phyloP scores from a whole-genome alignment of 2,113 vertebrate species.

The Xiphophorus maculatus region DNA sequence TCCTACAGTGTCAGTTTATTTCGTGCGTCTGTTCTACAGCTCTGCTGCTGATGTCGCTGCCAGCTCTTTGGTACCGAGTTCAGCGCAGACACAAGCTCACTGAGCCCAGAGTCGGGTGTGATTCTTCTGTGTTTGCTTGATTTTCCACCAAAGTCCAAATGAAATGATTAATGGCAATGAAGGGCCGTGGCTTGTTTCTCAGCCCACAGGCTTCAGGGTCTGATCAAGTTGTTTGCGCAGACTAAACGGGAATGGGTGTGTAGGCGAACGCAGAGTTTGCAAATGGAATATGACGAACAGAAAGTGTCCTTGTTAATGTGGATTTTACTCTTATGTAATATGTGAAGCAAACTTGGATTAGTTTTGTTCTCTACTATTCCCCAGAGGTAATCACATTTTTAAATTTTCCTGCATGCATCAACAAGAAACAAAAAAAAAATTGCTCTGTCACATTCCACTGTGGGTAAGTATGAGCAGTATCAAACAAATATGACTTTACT shows the following conservation, averaged over 20 bases:
- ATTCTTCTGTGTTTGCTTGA: constrained; percentile 44
- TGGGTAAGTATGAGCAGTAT: no score
- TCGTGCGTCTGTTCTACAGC: constrained; percentile 10
- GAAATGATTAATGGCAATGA: constrained; percentile 60
- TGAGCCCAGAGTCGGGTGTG: constrained; percentile 54
- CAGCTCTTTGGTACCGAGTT: constrained; percentile 60
- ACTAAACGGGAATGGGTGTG: constrained; percentile 51
- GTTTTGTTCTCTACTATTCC: not conserved
- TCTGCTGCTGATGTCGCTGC: constrained; percentile 31
- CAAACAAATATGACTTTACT: no score
- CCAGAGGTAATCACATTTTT: not conserved
- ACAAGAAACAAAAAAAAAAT: constrained; percentile 3
- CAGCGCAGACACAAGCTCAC: constrained; percentile 48
- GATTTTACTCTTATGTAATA: constrained; percentile 8
- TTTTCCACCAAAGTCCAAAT: constrained; percentile 62
- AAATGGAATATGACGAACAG: not conserved
- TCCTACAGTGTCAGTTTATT: constrained; percentile 48
- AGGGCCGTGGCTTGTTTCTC: constrained; percentile 37
- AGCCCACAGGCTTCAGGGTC: constrained; percentile 63
- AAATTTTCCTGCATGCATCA: not conserved
- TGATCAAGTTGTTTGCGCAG: constrained; percentile 70
- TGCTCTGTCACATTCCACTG: no score
- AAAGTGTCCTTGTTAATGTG: constrained; percentile 38
- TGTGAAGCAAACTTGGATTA: constrained; percentile 2
- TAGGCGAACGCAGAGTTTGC: constrained; percentile 31